phyloP scores from a whole-genome alignment of 1,140 invertebrate species.

The Doryteuthis pealeii region DNA sequence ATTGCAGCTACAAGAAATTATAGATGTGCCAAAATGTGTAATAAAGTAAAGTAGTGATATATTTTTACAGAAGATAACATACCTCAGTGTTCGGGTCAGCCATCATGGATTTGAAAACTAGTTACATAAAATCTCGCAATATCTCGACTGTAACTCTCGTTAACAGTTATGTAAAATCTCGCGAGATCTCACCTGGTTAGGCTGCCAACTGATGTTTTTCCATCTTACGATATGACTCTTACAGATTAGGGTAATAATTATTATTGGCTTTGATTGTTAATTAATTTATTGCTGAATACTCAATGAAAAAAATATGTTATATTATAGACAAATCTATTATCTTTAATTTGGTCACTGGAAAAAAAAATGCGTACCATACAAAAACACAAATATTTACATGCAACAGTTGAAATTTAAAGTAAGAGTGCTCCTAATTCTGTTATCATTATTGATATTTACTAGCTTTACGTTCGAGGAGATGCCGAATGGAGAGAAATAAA shows the following conservation, averaged over 20 bases:
- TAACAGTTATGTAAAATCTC: too few species aligned
- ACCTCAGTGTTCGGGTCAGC: neutral
- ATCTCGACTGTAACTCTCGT: neutral
- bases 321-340: too few species aligned
- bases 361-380: too few species aligned
- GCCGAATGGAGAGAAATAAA: too few species aligned
- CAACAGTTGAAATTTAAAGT: too few species aligned
- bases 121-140: neutral
- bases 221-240: neutral
- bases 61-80: neutral
- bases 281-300: neutral
- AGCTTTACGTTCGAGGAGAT: too few species aligned
- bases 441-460: too few species aligned
- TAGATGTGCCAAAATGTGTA: neutral
- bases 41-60: neutral
- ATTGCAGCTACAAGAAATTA: neutral
- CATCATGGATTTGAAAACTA: constrained; percentile 1
- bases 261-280: neutral
- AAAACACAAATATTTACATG: too few species aligned
- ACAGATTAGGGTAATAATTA: neutral
- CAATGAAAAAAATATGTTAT: neutral
- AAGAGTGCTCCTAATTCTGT: too few species aligned
- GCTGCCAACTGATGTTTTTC: neutral
- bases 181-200: neutral
- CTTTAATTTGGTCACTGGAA: neutral